phyloP scores from a whole-genome alignment of 2,888 invertebrate species.

The Clanis bilineata region DNA sequence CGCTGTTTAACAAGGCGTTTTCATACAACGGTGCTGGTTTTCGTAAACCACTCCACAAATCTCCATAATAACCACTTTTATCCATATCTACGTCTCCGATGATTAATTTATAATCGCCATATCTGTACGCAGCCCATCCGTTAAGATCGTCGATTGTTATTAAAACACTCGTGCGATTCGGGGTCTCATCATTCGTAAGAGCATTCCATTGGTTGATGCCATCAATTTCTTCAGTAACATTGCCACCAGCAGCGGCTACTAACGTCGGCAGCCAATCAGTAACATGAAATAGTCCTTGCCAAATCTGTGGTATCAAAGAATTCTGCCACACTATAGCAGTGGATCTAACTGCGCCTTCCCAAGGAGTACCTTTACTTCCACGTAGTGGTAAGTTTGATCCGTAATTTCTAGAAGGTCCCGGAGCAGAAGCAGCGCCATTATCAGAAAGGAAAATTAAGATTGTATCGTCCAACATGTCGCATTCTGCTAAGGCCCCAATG shows the following conservation, averaged over 20 bases:
- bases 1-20: conserved; percentile 39
- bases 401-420: conserved; percentile 84
- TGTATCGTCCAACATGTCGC: conserved; percentile 87
- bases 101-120: conserved; percentile 53
- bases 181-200: conserved; percentile 62
- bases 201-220: conserved; percentile 85
- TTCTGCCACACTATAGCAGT: conserved; percentile 85
- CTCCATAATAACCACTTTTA: conserved; percentile 39
- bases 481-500: conserved; percentile 84
- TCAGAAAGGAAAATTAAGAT: conserved; percentile 92
- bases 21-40: conserved; percentile 39
- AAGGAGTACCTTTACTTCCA: conserved; percentile 89
- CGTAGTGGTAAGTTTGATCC: conserved; percentile 88
- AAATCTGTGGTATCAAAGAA: conserved; percentile 77
- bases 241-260: conserved; percentile 53
- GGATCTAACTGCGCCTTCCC: conserved; percentile 90
- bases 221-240: conserved; percentile 67
- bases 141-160: conserved; percentile 76
- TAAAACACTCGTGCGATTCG: conserved; percentile 68
- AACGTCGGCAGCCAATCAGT: conserved; percentile 91
- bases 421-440: conserved; percentile 89
- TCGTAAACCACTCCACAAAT: conserved; percentile 34
- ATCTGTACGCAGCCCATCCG: conserved; percentile 57
- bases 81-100: conserved; percentile 40
- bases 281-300: conserved; percentile 84